Evolutionary conservation across 1,140 invertebrate genomes (phyloP), one percentile per base, ranked within the genome.

Genomic region (Pseudachorutes palmiensis): DNA sequence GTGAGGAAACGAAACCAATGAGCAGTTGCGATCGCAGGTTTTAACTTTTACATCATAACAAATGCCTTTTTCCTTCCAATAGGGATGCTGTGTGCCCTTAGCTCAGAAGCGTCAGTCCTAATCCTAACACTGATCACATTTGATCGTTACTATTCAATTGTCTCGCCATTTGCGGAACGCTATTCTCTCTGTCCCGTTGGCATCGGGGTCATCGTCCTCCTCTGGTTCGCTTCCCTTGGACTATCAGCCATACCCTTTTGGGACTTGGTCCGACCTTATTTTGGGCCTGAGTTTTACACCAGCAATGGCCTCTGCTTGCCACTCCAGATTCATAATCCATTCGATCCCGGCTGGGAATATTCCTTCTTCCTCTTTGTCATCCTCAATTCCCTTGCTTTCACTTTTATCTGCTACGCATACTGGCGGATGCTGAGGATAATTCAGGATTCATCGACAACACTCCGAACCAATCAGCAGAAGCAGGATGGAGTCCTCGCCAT

Each of bases 81-180:
- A 78, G 86, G 86, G 14, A 85, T 87, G 72, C 76, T 88, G 48
- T 85, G 83, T 71, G 87, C 86, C 22, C 81, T 87, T 59, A 86
- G 85, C 57, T 86, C 84, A 69, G 84, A 87, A 75, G 79, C 84
- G 3, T 85, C 84, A 1, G 85, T 86, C n/a, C 76, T 86, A 49
- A 83, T 86, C 1, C 78, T 88, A 1, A 83, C 84, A 0, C 70
- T 85, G 55, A 85, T 87, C 33, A 85, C 86, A 19, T 79, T 83
- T 76, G 60, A 71, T 41, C 69, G 85, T 30, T 80, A 83, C 70
- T 79, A 86, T 64, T 84, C 81, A 2, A 83, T 88, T 57, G 83
- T 81, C 30, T 78, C 81, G 61, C 84, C 86, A 1, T 78, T 86
- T 33, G 78, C 78, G 2, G 74, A 78, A 31, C 30, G 61, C 61